Evolutionary conservation across 2,797 vertebrate genomes (phyloP), one percentile per base, ranked within the genome.

Genomic region (Heteromormyrus szaboi): DNA sequence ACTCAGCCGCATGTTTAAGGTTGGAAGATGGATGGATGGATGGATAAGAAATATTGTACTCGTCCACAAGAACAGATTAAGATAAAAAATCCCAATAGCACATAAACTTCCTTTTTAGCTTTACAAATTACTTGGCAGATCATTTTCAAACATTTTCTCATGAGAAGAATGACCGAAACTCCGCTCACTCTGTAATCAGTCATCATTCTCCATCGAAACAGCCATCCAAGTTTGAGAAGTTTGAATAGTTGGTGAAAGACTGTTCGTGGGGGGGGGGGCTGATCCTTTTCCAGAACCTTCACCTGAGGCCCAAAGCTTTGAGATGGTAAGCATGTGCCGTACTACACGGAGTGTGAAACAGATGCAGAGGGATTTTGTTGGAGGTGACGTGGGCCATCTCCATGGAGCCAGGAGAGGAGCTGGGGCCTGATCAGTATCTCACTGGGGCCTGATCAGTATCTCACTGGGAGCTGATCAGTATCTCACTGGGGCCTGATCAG

Each of bases 321-420:
- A 54, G 33, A 54, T 5, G 29, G 33, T 44, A 76, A 56, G 25
- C 22, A 9, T 41, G 37, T 4, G 48, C 14, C 22, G 56, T 17
- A 14, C 22, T 25, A 48, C 7, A 46, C 2, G 17, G 53, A 33
- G 19, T 48, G 41, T 48, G 54, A 41, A 14, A 62, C 14, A n/a
- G 14, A 29, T n/a, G 53, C 29, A 5, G 17, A 62, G 53, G 88
- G 29, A 33, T 37, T 89, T 29, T 6, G 50, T 6, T 33, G 87
- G 76, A 68, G 88, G 88, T 17, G 87, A 84, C 88, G 33, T 53
- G 41, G 62, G 22, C 88, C 85, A 88, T 87, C 86, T 83, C 48
- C 33, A 37, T 44, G 53, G n/a, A 89, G 56, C 46, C 88, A 88
- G 87, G 37, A 1, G 51, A 48, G 50, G 88, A 59, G 54, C 53